Conservation (phyloP, 2,888 invertebrate species). For the Galerucella nymphaeae region DNA sequence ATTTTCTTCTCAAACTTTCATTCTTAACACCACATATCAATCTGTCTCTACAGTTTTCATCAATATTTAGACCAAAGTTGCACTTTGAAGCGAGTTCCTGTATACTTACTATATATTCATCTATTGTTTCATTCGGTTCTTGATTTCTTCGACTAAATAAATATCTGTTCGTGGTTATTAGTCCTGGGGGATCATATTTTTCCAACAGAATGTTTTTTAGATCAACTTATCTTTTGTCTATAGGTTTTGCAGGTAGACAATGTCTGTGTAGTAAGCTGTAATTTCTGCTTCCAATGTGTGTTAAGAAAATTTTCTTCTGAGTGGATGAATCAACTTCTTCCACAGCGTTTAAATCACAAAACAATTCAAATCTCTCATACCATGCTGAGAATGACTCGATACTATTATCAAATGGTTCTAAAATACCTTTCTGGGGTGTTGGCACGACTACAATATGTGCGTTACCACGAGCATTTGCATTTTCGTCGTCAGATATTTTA, state of each 20-base stretch:
- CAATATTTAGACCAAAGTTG: too few relatives aligned
- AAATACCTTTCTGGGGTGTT: too few relatives aligned
- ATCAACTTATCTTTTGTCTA: not conserved
- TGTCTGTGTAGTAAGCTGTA: slow-evolving; percentile 6
- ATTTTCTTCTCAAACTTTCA: slow-evolving; percentile 19
- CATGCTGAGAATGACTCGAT: slow-evolving; percentile 11
- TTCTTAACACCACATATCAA: slow-evolving; percentile 19
- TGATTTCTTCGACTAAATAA: slow-evolving; percentile 22
- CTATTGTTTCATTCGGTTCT: slow-evolving; percentile 6
- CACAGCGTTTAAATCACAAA: slow-evolving; percentile 8
- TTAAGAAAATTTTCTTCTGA: slow-evolving; percentile 2
- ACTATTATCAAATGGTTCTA: slow-evolving; percentile 17
- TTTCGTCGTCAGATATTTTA: too few relatives aligned
- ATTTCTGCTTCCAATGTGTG: slow-evolving; percentile 2
- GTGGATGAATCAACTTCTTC: not conserved
- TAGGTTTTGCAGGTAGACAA: not conserved
- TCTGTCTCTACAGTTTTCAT: slow-evolving; percentile 12
- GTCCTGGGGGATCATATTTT: slow-evolving; percentile 15
- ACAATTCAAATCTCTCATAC: slow-evolving; percentile 4
- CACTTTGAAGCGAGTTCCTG: too few relatives aligned
- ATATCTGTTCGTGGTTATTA: slow-evolving; percentile 21
- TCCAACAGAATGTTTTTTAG: not conserved
- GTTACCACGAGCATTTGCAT: too few relatives aligned
- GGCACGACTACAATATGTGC: too few relatives aligned
- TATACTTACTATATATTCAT: slow-evolving; percentile 12